Conservation (phyloP, 1,140 invertebrate species). For the Lethocerus indicus region DNA sequence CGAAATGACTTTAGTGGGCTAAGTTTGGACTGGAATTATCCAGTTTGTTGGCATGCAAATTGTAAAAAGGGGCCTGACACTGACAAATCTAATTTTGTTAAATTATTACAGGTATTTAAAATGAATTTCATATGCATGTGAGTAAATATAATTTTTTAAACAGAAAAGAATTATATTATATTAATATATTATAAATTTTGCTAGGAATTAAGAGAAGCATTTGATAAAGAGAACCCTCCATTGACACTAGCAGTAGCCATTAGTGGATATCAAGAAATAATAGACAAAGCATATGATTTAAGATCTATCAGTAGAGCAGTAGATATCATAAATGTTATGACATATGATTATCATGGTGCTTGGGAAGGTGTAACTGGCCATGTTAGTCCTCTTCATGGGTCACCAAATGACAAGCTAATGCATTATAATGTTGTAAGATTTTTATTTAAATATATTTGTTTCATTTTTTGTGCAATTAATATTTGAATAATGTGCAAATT, state of each 20-base stretch:
- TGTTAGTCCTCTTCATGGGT: slow-evolving; percentile 56
- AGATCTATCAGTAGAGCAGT: slow-evolving; percentile 41
- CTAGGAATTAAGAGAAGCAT: slow-evolving; percentile 58
- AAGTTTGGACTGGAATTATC: slow-evolving; percentile 83
- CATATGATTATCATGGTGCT: slow-evolving; percentile 74
- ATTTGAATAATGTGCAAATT: no score
- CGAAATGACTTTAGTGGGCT: slow-evolving; percentile 62
- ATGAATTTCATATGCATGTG: neutral
- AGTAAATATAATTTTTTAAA: neutral
- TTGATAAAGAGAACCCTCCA: slow-evolving; percentile 43
- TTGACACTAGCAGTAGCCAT: slow-evolving; percentile 65
- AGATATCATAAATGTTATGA: slow-evolving; percentile 77
- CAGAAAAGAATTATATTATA: neutral
- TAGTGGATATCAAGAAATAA: slow-evolving; percentile 78
- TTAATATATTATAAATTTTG: slow-evolving; percentile 10
- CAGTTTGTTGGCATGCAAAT: slow-evolving; percentile 79
- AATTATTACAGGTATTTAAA: slow-evolving; percentile 42
- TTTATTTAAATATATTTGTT: no score
- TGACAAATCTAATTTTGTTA: slow-evolving; percentile 61
- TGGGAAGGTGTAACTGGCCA: slow-evolving; percentile 71
- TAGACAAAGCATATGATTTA: slow-evolving; percentile 67
- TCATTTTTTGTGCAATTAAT: no score
- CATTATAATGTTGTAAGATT: slow-evolving; percentile 65
- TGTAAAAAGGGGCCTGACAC: slow-evolving; percentile 58
- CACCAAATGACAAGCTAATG: slow-evolving; percentile 39